Conservation (phyloP, 2,797 vertebrate genomes). For the Thripadectes ignobilis region DNA sequence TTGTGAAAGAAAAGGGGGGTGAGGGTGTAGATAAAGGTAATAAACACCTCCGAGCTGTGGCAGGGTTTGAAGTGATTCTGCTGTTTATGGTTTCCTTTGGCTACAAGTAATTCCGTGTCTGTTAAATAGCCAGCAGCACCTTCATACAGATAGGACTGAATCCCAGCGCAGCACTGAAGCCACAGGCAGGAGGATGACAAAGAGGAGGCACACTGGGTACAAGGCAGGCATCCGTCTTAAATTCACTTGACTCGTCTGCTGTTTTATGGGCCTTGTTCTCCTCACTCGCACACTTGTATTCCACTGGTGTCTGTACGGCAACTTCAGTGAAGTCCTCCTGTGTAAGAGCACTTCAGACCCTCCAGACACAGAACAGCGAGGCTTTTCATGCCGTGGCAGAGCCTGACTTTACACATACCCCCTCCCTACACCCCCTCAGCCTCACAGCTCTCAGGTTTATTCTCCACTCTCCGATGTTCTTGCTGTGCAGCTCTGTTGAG, state of each 20-base stretch:
- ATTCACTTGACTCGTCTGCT: neutral
- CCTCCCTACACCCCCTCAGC: rapidly evolving
- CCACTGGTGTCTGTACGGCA: neutral
- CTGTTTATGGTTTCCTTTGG: slow-evolving; percentile 39
- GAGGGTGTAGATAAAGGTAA: slow-evolving; percentile 16
- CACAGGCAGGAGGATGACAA: slow-evolving; percentile 2
- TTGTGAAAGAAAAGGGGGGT: neutral
- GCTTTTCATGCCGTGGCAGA: neutral
- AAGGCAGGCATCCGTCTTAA: neutral
- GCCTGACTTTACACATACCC: neutral
- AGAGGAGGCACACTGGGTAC: neutral
- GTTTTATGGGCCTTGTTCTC: neutral
- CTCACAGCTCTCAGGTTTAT: neutral
- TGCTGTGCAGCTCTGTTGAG: neutral
- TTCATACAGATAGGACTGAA: neutral
- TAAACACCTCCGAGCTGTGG: slow-evolving; percentile 23
- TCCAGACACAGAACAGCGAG: neutral
- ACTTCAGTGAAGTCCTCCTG: neutral
- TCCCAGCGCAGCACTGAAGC: neutral
- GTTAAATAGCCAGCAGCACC: neutral
- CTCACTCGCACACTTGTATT: neutral
- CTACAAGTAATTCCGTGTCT: neutral
- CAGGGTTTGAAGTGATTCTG: neutral
- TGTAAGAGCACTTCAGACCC: neutral
- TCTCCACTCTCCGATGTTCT: rapidly evolving